Percentiles rank a stretch among this genome's conserved stretches.
These are phyloP conservation scores for Cremastinae sp. DNA, from an alignment of 2,888 invertebrate genomes.

Conservation along the genomic window DNA sequence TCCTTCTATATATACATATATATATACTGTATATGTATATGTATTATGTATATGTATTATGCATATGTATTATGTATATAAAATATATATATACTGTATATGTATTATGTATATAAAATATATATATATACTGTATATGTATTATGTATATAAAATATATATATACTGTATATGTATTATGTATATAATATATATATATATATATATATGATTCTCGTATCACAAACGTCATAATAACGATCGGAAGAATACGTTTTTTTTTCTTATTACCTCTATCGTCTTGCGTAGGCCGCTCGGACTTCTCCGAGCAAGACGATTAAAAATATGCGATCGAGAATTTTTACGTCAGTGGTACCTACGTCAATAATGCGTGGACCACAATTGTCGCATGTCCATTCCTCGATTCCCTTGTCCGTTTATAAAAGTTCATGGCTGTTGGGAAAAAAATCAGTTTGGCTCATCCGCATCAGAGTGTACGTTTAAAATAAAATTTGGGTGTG, in stretches of 20 bases:
- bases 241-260: slow-evolving; percentile 37
- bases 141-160: too few species aligned
- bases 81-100: too few species aligned
- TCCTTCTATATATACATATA: neutral
- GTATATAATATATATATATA: neutral
- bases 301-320: slow-evolving; percentile 38
- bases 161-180: neutral
- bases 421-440: too few species aligned
- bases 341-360: slow-evolving; percentile 35
- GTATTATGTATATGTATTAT: too few species aligned
- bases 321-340: neutral
- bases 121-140: too few species aligned
- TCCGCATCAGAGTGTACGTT: too few species aligned
- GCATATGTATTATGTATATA: too few species aligned
- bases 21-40: neutral
- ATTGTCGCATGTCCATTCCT: too few species aligned
- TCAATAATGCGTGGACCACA: slow-evolving; percentile 25
- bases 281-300: slow-evolving; percentile 31
- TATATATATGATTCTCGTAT: slow-evolving; percentile 1
- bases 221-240: slow-evolving; percentile 41
- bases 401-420: too few species aligned
- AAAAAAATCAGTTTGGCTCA: too few species aligned
- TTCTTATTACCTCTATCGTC: slow-evolving; percentile 31
- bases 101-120: too few species aligned
- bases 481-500: too few species aligned